phyloP scores from a whole-genome alignment of 2,113 vertebrate genomes.

The Danio rerio region DNA sequence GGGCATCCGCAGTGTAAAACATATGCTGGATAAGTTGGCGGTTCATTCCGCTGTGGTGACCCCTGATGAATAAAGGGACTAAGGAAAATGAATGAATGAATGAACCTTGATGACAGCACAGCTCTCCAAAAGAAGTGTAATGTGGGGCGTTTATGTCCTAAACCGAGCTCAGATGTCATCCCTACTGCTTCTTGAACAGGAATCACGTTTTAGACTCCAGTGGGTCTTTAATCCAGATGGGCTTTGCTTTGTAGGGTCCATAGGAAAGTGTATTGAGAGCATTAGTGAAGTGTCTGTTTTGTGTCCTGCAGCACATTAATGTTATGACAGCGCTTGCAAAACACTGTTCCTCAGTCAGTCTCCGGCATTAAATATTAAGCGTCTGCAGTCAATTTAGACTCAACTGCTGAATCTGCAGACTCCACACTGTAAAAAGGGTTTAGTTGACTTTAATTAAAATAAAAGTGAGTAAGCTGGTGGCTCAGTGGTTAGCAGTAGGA shows the following conservation, averaged over 20 bases:
- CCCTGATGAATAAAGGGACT: too few relatives aligned
- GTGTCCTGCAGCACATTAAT: not conserved
- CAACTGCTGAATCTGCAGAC: not conserved
- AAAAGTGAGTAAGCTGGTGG: not conserved
- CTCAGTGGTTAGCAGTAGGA: too few relatives aligned
- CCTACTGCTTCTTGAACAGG: not conserved
- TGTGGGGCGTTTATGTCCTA: not conserved
- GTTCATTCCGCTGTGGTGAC: too few relatives aligned
- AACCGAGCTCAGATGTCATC: not conserved
- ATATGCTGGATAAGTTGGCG: too few relatives aligned
- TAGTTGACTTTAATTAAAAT: not conserved
- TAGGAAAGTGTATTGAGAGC: not conserved
- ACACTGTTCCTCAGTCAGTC: not conserved
- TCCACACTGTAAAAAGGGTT: not conserved
- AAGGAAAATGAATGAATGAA: too few relatives aligned
- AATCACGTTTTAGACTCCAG: not conserved
- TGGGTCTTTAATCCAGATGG: not conserved
- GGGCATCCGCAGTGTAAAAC: too few relatives aligned
- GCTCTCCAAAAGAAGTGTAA: not conserved
- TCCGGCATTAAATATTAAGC: not conserved
- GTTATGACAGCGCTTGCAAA: not conserved
- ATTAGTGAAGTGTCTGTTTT: constrained; percentile 8
- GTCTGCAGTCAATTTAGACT: not conserved
- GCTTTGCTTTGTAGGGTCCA: not conserved
- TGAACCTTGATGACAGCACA: not conserved